Evolutionary conservation across 2,113 vertebrate genomes (phyloP).

Genomic region (Carassius auratus): DNA sequence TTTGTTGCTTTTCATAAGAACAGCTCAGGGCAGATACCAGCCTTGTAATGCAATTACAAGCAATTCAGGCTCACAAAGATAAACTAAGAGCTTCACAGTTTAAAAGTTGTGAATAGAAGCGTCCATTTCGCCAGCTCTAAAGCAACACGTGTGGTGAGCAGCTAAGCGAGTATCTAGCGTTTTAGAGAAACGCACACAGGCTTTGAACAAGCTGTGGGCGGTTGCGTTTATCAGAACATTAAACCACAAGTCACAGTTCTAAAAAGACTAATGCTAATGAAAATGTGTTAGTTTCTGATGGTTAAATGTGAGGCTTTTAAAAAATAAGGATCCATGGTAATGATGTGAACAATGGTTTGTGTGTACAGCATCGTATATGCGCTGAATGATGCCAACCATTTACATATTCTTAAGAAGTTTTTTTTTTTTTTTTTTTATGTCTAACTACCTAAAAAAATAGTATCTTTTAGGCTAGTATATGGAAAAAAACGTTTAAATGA

Average conservation of each 20-base stretch:
- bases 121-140: not conserved
- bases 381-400: not conserved
- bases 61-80: conserved; percentile 9
- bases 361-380: not conserved
- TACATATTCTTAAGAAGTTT: not conserved
- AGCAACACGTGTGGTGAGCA: conserved; percentile 32
- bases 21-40: not conserved
- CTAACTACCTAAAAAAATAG: not conserved
- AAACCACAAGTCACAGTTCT: conserved; percentile 31
- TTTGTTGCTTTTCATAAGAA: conserved; percentile 17
- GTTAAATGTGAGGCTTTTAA: not conserved
- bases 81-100: conserved; percentile 35
- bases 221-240: conserved; percentile 37
- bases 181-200: conserved; percentile 2
- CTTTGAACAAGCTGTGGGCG: conserved; percentile 15
- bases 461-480: not conserved
- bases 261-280: conserved; percentile 35
- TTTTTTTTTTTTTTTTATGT: no score
- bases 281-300: conserved; percentile 42
- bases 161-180: conserved; percentile 3
- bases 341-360: not conserved
- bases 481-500: conserved; percentile 12
- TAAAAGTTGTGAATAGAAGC: conserved; percentile 14
- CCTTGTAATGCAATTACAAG: not conserved
- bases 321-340: conserved; percentile 1